phyloP scores from a whole-genome alignment of 2,888 invertebrate genomes.

The Athripsodes cinereus region DNA sequence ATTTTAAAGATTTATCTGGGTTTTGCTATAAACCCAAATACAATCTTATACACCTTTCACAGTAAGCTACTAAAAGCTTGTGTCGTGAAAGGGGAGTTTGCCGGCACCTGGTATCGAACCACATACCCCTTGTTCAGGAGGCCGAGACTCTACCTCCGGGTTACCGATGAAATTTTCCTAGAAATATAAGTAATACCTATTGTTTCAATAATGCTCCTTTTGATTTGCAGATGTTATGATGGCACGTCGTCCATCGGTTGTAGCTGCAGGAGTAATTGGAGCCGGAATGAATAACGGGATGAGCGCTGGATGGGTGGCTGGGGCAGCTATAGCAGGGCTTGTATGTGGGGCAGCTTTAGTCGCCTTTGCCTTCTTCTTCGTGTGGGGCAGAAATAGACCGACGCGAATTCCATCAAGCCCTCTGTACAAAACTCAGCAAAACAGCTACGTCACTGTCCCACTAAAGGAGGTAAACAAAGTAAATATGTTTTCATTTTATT shows the following conservation, averaged over 20 bases:
- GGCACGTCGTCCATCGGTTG: constrained; percentile 37
- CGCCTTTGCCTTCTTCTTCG: constrained; percentile 44
- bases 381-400: constrained; percentile 39
- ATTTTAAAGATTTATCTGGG: too few relatives aligned
- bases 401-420: constrained; percentile 68
- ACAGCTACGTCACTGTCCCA: constrained; percentile 78
- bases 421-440: constrained; percentile 77
- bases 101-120: too few relatives aligned
- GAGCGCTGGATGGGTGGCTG: not conserved
- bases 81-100: too few relatives aligned
- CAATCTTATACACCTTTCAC: too few relatives aligned
- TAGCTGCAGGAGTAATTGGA: constrained; percentile 1
- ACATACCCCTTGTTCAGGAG: too few relatives aligned
- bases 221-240: constrained; percentile 40
- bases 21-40: too few relatives aligned
- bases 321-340: not conserved
- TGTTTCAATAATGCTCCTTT: too few relatives aligned
- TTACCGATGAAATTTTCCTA: too few relatives aligned
- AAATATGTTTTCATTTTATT: not conserved
- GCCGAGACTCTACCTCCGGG: too few relatives aligned
- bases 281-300: not conserved
- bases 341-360: constrained; percentile 39
- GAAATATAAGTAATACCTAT: too few relatives aligned
- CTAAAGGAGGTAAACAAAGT: constrained; percentile 61
- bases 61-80: too few relatives aligned